phyloP scores from a whole-genome alignment of 2,113 vertebrate species.

The Sylvia atricapilla region DNA sequence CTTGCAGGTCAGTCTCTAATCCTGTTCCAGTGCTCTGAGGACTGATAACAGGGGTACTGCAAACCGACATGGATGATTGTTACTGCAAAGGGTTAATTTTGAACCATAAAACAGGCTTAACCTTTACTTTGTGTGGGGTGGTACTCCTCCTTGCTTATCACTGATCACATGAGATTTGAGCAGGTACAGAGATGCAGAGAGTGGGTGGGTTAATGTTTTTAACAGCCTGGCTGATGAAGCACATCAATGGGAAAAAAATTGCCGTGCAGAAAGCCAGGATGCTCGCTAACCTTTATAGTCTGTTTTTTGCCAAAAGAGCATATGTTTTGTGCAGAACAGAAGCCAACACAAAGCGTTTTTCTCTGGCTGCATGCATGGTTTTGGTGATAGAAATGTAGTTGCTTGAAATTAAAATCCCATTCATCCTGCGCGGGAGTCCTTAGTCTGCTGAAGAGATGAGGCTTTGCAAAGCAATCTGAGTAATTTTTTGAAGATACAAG shows the following conservation, averaged over 20 bases:
- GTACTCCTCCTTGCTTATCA: neutral
- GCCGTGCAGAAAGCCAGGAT: neutral
- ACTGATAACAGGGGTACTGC: neutral
- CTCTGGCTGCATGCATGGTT: neutral
- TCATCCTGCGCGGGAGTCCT: accelerated
- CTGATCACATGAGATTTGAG: neutral
- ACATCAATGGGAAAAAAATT: neutral
- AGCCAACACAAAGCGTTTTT: neutral
- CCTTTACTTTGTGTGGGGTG: neutral
- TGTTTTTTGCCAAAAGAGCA: neutral
- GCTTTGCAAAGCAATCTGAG: neutral
- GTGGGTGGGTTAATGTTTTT: neutral
- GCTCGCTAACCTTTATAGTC: neutral
- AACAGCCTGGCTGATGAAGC: neutral
- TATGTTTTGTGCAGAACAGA: neutral
- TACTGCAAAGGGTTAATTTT: neutral
- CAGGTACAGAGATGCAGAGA: neutral
- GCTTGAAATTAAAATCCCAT: slow-evolving; percentile 30
- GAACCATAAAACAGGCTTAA: neutral
- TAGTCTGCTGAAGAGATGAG: neutral
- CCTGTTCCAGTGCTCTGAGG: neutral
- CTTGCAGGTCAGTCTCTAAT: neutral
- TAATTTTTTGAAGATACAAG: neutral
- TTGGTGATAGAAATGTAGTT: neutral
- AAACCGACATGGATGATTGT: neutral